These are phyloP conservation scores for Semotilus atromaculatus DNA, from an alignment of 2,797 vertebrate genomes.

Conservation along the genomic window DNA sequence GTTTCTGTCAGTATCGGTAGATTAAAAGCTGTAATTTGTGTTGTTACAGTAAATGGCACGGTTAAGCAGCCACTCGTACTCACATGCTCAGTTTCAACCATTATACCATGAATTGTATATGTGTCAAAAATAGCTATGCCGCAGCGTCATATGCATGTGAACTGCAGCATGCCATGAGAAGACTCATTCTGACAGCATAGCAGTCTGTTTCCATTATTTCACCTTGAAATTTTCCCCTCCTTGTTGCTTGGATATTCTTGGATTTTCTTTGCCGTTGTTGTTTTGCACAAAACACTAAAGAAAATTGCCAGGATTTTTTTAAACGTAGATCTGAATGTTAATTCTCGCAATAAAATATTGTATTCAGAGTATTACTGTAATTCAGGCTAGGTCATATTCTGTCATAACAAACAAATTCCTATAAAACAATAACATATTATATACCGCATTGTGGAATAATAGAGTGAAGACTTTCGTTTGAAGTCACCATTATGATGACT, in stretches of 20 bases:
- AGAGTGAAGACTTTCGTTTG: background rate
- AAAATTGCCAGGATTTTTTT: background rate
- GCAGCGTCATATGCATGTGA: background rate
- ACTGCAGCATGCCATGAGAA: background rate
- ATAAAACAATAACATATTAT: constrained; percentile 12
- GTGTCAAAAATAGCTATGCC: constrained; percentile 29
- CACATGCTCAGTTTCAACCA: constrained; percentile 1
- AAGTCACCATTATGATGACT: constrained; percentile 7
- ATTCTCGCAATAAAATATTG: background rate
- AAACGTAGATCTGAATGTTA: background rate
- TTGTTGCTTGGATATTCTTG: background rate
- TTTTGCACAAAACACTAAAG: background rate
- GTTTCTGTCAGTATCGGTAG: background rate
- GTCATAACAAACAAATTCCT: background rate
- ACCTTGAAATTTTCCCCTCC: background rate
- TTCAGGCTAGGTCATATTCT: background rate
- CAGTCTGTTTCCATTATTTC: background rate
- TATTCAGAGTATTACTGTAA: background rate
- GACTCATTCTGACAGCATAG: background rate
- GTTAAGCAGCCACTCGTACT: background rate
- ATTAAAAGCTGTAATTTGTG: constrained; percentile 7
- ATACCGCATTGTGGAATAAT: background rate
- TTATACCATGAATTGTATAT: constrained; percentile 1
- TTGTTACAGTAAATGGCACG: constrained; percentile 25
- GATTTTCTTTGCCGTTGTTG: background rate